phyloP scores from a whole-genome alignment of 2,888 invertebrate species.

The Chymomyza caudatula region DNA sequence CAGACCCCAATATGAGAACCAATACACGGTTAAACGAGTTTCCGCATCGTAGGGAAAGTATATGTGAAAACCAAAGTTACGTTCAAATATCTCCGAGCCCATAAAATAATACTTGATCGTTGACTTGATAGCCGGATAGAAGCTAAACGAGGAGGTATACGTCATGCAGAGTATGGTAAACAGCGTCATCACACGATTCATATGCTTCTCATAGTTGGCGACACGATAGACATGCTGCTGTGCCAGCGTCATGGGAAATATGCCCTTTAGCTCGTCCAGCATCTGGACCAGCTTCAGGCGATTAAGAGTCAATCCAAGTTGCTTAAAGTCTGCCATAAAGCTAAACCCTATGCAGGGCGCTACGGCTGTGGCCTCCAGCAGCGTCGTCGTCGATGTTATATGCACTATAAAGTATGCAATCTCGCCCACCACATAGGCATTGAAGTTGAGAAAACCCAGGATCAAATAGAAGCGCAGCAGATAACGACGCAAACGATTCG shows the following conservation, averaged over 20 bases:
- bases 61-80: slow-evolving; percentile 55
- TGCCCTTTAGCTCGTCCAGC: slow-evolving; percentile 51
- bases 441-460: slow-evolving; percentile 62
- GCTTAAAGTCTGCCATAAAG: slow-evolving; percentile 65
- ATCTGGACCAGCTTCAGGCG: slow-evolving; percentile 37
- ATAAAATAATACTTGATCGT: slow-evolving; percentile 52
- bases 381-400: slow-evolving; percentile 55
- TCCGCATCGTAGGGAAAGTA: slow-evolving; percentile 54
- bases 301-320: slow-evolving; percentile 53
- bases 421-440: slow-evolving; percentile 61
- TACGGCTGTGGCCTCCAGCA: slow-evolving; percentile 70
- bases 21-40: slow-evolving; percentile 51
- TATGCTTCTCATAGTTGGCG: slow-evolving; percentile 38
- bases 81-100: slow-evolving; percentile 55
- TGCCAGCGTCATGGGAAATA: slow-evolving; percentile 50
- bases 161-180: slow-evolving; percentile 62
- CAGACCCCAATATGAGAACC: slow-evolving; percentile 53
- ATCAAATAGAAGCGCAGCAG: slow-evolving; percentile 47
- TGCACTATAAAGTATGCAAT: slow-evolving; percentile 60
- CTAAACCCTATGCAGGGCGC: slow-evolving; percentile 68
- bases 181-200: slow-evolving; percentile 52
- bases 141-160: slow-evolving; percentile 66
- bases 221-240: slow-evolving; percentile 44
- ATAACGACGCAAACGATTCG: slow-evolving; percentile 42
- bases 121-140: slow-evolving; percentile 60